Conservation (phyloP, 2,797 vertebrate genomes). For the Okamejei kenojei region DNA sequence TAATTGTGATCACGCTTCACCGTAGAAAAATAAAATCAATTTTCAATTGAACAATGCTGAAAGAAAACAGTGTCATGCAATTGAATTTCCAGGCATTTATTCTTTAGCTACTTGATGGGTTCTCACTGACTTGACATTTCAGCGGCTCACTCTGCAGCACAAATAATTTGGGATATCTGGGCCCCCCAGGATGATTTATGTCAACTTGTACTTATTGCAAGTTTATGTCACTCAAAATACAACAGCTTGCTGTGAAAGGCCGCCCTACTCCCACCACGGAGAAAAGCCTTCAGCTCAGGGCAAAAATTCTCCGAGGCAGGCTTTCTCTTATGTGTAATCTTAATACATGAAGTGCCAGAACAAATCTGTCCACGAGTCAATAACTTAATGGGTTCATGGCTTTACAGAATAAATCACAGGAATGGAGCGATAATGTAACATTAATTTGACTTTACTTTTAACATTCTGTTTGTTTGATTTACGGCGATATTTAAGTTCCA, state of each 20-base stretch:
- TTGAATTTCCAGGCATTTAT: neutral
- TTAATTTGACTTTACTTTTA: neutral
- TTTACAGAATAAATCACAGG: neutral
- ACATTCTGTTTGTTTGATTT: neutral
- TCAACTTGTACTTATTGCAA: constrained; percentile 2
- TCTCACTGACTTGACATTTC: neutral
- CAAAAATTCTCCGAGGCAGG: neutral
- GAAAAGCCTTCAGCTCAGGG: neutral
- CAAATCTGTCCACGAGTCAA: neutral
- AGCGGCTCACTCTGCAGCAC: neutral
- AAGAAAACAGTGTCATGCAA: too few species aligned
- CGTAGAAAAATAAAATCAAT: too few species aligned
- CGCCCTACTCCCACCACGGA: neutral
- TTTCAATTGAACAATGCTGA: too few species aligned
- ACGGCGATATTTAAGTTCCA: neutral
- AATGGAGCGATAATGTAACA: neutral
- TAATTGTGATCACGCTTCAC: too few species aligned
- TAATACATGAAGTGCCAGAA: constrained; percentile 1
- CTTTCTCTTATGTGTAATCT: neutral
- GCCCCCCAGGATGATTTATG: neutral
- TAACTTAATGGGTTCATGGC: neutral
- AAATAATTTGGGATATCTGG: neutral
- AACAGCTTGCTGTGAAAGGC: neutral
- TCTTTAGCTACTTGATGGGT: neutral
- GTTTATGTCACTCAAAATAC: constrained; percentile 17